A percentile compares a stretch with the other conserved stretches of the same genome.
phyloP scores from a whole-genome alignment of 1,140 invertebrate genomes.

The Macrosteles quadrilineatus region DNA sequence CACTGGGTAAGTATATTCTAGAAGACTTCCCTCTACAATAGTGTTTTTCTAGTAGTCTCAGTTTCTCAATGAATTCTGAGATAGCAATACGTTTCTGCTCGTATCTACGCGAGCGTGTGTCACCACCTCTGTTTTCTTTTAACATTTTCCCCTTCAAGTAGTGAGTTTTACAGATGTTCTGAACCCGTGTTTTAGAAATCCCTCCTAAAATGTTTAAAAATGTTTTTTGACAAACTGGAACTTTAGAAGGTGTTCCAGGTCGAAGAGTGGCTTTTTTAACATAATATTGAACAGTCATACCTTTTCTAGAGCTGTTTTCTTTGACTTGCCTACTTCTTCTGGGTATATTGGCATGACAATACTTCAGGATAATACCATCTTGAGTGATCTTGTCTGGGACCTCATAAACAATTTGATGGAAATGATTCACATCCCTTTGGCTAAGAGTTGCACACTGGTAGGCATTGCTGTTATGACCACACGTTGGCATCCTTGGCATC shows the following conservation, averaged over 20 bases:
- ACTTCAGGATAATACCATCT: not conserved
- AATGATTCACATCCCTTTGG: slow-evolving; percentile 7
- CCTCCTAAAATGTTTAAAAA: not conserved
- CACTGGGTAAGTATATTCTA: not conserved
- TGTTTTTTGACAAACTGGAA: slow-evolving; percentile 4
- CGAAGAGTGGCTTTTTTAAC: not conserved
- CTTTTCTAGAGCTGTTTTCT: not conserved
- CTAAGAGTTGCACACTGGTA: not conserved
- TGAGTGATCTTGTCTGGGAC: not conserved
- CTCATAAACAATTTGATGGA: not conserved
- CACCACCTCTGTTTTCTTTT: slow-evolving; percentile 4
- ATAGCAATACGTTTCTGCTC: not conserved
- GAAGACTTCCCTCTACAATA: not conserved
- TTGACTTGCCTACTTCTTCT: not conserved
- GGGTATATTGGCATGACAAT: not conserved
- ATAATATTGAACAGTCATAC: not conserved
- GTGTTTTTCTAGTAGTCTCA: not conserved
- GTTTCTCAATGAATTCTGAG: not conserved
- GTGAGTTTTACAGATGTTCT: not conserved
- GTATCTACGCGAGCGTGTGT: not conserved
- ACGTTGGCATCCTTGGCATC: not conserved
- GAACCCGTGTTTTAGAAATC: not conserved
- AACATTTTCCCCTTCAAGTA: not conserved
- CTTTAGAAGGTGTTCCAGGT: not conserved
- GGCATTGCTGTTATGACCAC: not conserved